phyloP scores from a whole-genome alignment of 1,140 invertebrate genomes.

The Thalassaphorura encarpata region DNA sequence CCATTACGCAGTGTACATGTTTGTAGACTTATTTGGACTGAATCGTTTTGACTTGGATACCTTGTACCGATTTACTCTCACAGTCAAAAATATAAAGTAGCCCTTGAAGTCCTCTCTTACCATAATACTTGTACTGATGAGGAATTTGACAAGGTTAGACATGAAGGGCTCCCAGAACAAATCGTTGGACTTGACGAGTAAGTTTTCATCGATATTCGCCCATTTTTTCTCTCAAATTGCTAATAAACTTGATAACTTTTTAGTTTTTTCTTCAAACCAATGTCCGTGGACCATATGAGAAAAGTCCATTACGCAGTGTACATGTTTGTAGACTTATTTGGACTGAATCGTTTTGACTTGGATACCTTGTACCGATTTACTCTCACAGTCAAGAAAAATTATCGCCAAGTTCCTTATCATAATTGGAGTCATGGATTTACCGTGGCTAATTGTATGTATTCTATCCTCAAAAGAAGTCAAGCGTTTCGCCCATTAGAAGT shows the following conservation, averaged over 20 bases:
- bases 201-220: neutral
- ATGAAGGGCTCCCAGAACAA: conserved; percentile 37
- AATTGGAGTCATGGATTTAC: conserved; percentile 80
- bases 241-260: conserved; percentile 22
- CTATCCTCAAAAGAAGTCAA: conserved; percentile 51
- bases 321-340: conserved; percentile 72
- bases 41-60: conserved; percentile 50
- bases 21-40: conserved; percentile 59
- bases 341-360: conserved; percentile 49
- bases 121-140: conserved; percentile 65
- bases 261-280: conserved; percentile 63
- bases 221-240: neutral
- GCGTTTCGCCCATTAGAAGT: conserved; percentile 29
- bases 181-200: conserved; percentile 43
- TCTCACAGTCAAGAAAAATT: conserved; percentile 72
- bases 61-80: conserved; percentile 61
- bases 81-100: conserved; percentile 70
- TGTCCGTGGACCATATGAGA: conserved; percentile 52
- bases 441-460: conserved; percentile 71
- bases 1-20: conserved; percentile 63
- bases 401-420: conserved; percentile 48
- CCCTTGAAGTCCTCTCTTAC: conserved; percentile 63
- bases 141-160: conserved; percentile 50
- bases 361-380: conserved; percentile 57
- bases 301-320: conserved; percentile 57